These are phyloP conservation scores for Coelopa pilipes DNA, from an alignment of 2,888 invertebrate genomes.

Conservation along the genomic window DNA sequence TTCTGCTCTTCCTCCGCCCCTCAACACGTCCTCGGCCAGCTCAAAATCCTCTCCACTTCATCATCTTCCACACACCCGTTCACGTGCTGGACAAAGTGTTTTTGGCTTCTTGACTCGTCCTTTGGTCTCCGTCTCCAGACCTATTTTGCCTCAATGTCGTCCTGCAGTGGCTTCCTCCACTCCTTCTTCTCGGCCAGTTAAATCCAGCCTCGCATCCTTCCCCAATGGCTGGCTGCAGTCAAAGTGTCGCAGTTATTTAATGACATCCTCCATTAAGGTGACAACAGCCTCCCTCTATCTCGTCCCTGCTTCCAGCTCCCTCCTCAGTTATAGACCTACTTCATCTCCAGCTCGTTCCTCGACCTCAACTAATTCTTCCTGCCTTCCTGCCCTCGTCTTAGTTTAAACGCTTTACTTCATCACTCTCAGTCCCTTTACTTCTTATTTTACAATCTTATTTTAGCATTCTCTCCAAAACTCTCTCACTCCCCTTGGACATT, in stretches of 20 bases:
- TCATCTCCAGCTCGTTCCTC: background rate
- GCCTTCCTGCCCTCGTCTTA: background rate
- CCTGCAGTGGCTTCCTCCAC: no score
- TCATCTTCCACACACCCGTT: no score
- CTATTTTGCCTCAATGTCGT: no score
- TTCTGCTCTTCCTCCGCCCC: no score
- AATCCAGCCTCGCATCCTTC: no score
- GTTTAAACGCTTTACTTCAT: background rate
- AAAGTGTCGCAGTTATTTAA: constrained; percentile 11
- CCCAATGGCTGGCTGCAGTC: background rate
- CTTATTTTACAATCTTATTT: background rate
- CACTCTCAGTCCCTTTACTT: background rate
- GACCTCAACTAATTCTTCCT: background rate
- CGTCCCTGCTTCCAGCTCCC: background rate
- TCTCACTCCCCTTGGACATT: background rate
- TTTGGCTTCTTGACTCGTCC: no score
- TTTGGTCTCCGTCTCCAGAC: no score
- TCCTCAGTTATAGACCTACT: background rate
- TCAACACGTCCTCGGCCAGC: no score
- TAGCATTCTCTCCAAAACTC: background rate
- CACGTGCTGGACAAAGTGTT: no score
- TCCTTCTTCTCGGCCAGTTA: no score
- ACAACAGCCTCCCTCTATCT: background rate
- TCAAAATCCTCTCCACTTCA: no score
- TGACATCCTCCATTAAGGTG: background rate